A percentile compares a stretch with the other conserved stretches of the same genome.
Evolutionary conservation across 2,888 invertebrate genomes (phyloP).

Genomic region (Serripes groenlandicus): DNA sequence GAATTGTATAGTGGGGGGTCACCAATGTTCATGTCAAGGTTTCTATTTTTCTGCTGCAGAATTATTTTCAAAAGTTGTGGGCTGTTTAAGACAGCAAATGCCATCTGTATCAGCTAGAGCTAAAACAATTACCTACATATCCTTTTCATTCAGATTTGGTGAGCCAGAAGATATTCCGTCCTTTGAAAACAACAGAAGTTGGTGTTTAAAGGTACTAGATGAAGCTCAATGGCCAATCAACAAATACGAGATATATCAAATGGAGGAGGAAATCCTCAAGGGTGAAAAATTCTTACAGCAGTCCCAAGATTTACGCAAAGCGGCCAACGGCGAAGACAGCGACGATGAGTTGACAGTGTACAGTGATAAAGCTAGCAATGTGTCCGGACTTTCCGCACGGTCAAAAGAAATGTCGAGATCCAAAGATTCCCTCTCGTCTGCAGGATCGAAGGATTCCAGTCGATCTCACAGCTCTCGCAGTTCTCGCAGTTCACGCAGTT

Average conservation of each 20-base stretch:
- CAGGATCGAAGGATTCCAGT: constrained; percentile 19
- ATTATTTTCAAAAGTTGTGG: too few relatives aligned
- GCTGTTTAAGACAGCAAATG: too few relatives aligned
- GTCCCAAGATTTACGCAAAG: constrained; percentile 78
- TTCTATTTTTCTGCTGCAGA: too few relatives aligned
- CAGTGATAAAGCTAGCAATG: constrained; percentile 72
- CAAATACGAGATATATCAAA: constrained; percentile 78
- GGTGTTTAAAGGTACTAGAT: constrained; percentile 78
- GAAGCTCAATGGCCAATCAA: constrained; percentile 81
- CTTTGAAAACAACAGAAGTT: constrained; percentile 77
- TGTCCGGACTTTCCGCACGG: constrained; percentile 70
- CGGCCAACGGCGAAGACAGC: constrained; percentile 55
- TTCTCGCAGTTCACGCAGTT: constrained; percentile 31
- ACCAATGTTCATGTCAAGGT: too few relatives aligned
- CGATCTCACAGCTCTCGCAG: constrained; percentile 32
- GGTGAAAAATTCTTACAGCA: constrained; percentile 81
- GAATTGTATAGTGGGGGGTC: too few relatives aligned
- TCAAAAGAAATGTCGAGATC: constrained; percentile 60
- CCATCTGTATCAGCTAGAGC: too few relatives aligned
- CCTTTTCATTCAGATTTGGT: constrained; percentile 75
- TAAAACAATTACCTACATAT: too few relatives aligned
- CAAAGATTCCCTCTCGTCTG: constrained; percentile 58
- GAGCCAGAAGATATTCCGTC: constrained; percentile 74
- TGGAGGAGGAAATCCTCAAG: constrained; percentile 83
- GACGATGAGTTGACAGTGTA: constrained; percentile 73